Conservation (phyloP, 2,113 vertebrate genomes). For the Naja naja region DNA sequence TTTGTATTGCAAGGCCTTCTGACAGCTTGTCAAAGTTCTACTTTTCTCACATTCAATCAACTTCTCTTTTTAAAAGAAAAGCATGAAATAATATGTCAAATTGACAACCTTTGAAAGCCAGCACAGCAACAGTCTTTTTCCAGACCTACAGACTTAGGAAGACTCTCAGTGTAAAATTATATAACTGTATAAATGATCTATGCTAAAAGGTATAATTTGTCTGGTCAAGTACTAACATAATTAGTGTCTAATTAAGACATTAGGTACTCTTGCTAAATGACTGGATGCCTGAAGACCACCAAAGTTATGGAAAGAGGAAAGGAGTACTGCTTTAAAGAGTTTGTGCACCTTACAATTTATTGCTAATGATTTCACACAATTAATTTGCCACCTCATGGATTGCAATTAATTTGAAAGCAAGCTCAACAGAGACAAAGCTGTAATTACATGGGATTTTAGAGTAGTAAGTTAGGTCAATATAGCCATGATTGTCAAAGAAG, state of each 20-base stretch:
- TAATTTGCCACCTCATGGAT: conserved; percentile 53
- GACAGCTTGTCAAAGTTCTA: conserved; percentile 79
- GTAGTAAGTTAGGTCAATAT: conserved; percentile 32
- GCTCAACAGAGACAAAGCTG: conserved; percentile 36
- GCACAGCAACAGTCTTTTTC: conserved; percentile 60
- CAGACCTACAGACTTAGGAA: conserved; percentile 71
- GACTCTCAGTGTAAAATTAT: conserved; percentile 63
- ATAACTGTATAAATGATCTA: conserved; percentile 64
- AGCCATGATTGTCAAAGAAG: conserved; percentile 47
- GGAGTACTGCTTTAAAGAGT: conserved; percentile 32
- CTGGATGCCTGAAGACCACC: conserved; percentile 19
- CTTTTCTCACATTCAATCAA: conserved; percentile 81
- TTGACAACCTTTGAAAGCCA: conserved; percentile 73
- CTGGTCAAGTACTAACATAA: conserved; percentile 64
- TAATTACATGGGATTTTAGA: conserved; percentile 52
- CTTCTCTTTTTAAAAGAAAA: conserved; percentile 77
- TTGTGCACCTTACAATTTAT: conserved; percentile 20
- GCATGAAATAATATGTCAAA: conserved; percentile 76
- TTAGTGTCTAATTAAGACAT: conserved; percentile 63
- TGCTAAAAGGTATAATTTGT: conserved; percentile 56
- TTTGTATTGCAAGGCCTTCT: conserved; percentile 75
- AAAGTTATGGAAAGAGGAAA: conserved; percentile 16
- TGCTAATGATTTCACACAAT: conserved; percentile 45
- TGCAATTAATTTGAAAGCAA: conserved; percentile 49
- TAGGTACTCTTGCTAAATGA: conserved; percentile 28